Percentiles rank a stretch among this genome's conserved stretches.
Evolutionary conservation across 2,888 invertebrate genomes (phyloP).

Genomic region (Thera britannica): DNA sequence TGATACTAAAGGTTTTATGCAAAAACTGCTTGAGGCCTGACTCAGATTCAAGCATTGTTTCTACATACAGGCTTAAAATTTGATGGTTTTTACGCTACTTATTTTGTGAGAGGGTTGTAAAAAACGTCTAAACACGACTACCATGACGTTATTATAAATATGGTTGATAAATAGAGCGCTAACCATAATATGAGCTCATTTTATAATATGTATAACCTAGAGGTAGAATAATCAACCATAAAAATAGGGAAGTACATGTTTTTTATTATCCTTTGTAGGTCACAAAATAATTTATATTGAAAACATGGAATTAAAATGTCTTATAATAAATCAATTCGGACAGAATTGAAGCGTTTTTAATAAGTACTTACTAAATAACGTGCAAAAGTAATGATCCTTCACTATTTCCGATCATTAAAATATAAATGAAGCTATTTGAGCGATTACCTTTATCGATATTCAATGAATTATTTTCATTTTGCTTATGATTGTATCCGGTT

Average conservation of each 20-base stretch:
- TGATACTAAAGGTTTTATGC: no score
- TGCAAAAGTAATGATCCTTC: slow-evolving; percentile 42
- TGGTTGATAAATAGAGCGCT: no score
- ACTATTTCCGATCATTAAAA: slow-evolving; percentile 39
- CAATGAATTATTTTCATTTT: slow-evolving; percentile 1
- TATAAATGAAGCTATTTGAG: slow-evolving; percentile 21
- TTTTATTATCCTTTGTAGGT: slow-evolving; percentile 8
- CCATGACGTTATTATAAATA: no score
- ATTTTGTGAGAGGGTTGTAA: no score
- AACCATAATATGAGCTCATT: no score
- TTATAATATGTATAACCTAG: neutral
- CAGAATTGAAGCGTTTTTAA: slow-evolving; percentile 35
- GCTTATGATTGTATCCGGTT: slow-evolving; percentile 4
- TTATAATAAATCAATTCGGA: slow-evolving; percentile 34
- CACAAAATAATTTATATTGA: neutral
- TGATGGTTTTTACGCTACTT: no score
- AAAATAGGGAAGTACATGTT: slow-evolving; percentile 17
- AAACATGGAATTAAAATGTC: slow-evolving; percentile 23
- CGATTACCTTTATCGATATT: slow-evolving; percentile 23
- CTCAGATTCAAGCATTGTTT: no score
- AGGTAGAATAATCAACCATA: neutral
- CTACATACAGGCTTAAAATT: no score
- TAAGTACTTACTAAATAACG: slow-evolving; percentile 17
- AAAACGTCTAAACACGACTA: no score
- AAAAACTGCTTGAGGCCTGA: no score